Conservation (phyloP, 2,888 invertebrate genomes). For the Philhelius pedissequus region DNA sequence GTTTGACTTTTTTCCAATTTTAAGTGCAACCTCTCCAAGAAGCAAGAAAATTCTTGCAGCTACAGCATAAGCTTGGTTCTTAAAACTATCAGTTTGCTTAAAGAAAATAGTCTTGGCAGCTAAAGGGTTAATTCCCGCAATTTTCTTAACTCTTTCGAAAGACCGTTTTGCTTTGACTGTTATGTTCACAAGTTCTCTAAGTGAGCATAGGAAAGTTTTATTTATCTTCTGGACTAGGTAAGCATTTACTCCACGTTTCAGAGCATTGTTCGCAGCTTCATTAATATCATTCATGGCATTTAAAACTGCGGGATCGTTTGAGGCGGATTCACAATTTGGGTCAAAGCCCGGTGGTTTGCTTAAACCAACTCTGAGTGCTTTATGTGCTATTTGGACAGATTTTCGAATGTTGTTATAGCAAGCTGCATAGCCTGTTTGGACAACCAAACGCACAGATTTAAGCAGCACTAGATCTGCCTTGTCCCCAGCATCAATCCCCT, state of each 20-base stretch:
- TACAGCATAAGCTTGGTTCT: no score
- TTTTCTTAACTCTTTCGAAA: neutral
- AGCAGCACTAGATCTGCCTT: neutral
- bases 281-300: neutral
- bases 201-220: neutral
- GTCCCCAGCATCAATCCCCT: neutral
- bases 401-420: neutral
- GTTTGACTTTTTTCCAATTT: neutral
- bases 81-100: no score
- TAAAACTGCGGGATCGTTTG: neutral
- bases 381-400: neutral
- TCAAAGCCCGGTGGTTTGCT: neutral
- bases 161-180: neutral
- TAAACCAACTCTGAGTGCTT: neutral
- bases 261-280: neutral
- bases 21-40: neutral
- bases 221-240: neutral
- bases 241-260: neutral
- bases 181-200: neutral
- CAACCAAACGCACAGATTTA: neutral
- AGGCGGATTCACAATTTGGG: neutral
- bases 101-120: neutral
- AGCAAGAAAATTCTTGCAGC: neutral
- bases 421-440: neutral
- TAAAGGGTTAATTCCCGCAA: neutral